Base-by-base conservation (phyloP, 2,888 invertebrate genomes). In the Ferdinandea cuprea region DNA sequence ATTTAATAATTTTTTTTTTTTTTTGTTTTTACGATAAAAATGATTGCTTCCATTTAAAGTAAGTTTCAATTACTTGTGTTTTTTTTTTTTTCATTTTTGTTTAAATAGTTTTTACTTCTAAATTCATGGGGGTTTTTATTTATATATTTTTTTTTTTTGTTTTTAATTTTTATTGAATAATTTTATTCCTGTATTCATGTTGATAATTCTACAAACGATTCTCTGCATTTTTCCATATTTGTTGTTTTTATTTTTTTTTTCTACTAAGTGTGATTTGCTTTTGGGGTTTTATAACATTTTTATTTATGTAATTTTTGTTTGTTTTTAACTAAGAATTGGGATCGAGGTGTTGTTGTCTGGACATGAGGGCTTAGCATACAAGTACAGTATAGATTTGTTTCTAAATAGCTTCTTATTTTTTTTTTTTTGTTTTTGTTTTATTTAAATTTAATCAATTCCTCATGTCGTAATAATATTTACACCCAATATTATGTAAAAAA, bases 31-130 rank as follows among this genome's bases (percentile, higher is more conserved):
- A 84, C 73, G 84, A 85, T 80, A 80, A 85, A 85, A 85, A 85
- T 80, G 85, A 80, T 85, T 85, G 79, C 79, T 80, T 85, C 79
- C 85, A 80, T 85, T 80, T 80, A 80, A 85, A 76, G 80, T 85
- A 79, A 25, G 80, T 85, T 80, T 80, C 63, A 74, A 74, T 66
- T 80, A 71, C 71, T 85, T 68, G 50, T 42, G 71, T 65, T 66
- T 50, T 19, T 61, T 65, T 63, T 37, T 52, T 56, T 13, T 15
- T 56, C 44, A 37, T 35, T 2, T 72, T 84, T 46, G 35, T 69
- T 84, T 79, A 74, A 72, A 72, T 78, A 79, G 48, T 63, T 77
- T 72, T 63, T 72, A 69, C 56, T 77, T 63, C 63, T 83, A 78
- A 78, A 81, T 72, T 76, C 66, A 74, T 69, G 71, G 65, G 35